Evolutionary conservation across 1,140 invertebrate genomes (phyloP), one percentile per base, ranked within the genome.

Genomic region (Xylocopa sonorina): DNA sequence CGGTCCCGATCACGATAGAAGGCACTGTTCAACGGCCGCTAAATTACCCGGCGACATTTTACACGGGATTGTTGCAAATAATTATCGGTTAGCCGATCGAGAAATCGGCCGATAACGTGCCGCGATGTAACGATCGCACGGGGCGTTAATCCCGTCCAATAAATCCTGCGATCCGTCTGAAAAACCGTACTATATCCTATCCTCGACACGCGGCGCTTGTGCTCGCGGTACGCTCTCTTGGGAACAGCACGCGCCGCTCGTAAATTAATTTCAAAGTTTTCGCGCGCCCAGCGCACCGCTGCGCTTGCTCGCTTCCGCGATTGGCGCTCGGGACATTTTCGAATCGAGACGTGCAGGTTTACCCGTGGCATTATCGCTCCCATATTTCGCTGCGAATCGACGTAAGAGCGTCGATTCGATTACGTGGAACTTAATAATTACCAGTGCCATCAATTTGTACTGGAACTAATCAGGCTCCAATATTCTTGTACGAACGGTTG

Each of bases 191-290:
- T 29, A 16, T 34, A 18, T 12, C 14, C 5, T 32, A 21, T 50
- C 32, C 48, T 48, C 34, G 18, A 21, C n/a, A 9, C 16, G 6
- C 29, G 29, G 27, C 5, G 3, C 29, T 16, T 16, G 4, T 2
- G 55, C 0, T n/a, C 9, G 27, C 3, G 34, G 34, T 29, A 6
- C 34, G n/a, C 16, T 41, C 82, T 85, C 81, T 71, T 78, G 75
- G 78, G 73, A 84, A 76, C 66, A 87, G 88, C 88, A 89, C 88
- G 88, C 82, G 88, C 84, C 87, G 78, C 85, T 89, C 88, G 88
- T 89, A 89, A 89, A 89, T 89, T 88, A 85, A 88, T 89, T 85
- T 80, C 84, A 84, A 84, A 89, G 84, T 86, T 88, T 88, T 87
- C 88, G 80, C 83, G 53, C 77, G 64, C 71, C 18, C 18, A 3